Conservation (phyloP, 2,113 vertebrate species). For the Lophura nycthemera region DNA sequence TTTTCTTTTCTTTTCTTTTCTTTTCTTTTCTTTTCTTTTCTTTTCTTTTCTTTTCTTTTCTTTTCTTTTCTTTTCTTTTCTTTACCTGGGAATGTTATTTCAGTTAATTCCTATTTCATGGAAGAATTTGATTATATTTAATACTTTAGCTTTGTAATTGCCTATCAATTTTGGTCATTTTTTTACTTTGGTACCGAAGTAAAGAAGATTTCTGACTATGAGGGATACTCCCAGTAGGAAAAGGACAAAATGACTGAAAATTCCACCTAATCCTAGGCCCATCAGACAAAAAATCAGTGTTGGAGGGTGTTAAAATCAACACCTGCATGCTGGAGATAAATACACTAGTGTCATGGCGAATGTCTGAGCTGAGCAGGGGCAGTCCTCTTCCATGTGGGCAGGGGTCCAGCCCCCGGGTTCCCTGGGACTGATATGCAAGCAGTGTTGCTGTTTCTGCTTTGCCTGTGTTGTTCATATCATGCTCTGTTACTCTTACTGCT, state of each 20-base stretch:
- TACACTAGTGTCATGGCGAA: background rate
- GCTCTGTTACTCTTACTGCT: background rate
- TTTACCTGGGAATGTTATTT: background rate
- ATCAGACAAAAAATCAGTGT: background rate
- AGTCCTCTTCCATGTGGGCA: background rate
- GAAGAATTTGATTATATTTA: background rate
- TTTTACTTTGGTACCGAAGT: background rate
- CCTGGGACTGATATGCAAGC: background rate
- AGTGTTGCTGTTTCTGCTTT: fast-evolving
- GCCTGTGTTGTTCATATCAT: background rate
- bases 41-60: background rate
- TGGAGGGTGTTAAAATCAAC: background rate
- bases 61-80: background rate
- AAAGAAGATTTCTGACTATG: background rate
- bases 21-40: background rate
- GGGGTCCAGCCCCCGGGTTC: background rate
- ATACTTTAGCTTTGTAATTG: background rate
- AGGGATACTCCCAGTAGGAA: background rate
- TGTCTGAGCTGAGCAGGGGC: background rate
- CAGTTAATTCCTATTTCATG: background rate
- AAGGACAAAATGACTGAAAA: background rate
- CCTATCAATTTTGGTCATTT: background rate
- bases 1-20: background rate
- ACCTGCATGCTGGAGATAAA: background rate
- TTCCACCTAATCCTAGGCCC: background rate